A percentile compares a stretch with the other conserved stretches of the same genome.
Conservation (phyloP, 2,888 invertebrate species). For the Tinea semifulvella region DNA sequence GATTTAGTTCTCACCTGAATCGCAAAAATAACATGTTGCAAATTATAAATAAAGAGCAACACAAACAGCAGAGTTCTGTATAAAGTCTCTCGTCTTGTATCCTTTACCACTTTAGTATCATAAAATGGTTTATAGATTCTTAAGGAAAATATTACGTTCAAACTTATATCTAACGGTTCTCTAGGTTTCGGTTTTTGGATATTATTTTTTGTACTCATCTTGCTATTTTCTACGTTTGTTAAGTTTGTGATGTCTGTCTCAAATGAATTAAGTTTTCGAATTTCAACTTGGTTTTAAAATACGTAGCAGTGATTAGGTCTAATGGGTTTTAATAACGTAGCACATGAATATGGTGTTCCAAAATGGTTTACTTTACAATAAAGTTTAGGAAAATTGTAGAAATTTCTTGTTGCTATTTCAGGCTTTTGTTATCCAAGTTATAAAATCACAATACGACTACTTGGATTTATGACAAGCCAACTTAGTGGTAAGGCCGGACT, state of each 20-base stretch:
- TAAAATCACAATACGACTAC: too few species aligned
- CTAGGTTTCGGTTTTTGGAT: neutral
- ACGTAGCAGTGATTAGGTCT: neutral
- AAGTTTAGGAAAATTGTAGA: too few species aligned
- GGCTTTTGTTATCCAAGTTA: too few species aligned
- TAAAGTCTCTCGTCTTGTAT: neutral
- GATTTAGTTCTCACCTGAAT: too few species aligned
- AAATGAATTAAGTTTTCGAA: too few species aligned
- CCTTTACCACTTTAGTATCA: neutral
- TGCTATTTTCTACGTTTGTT: too few species aligned
- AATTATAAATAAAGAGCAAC: constrained; percentile 6
- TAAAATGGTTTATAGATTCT: neutral
- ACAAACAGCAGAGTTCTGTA: neutral
- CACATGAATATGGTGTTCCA: neutral
- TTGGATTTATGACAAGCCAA: too few species aligned
- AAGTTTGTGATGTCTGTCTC: too few species aligned
- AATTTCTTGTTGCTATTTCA: too few species aligned
- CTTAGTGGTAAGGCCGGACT: too few species aligned
- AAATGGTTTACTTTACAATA: too few species aligned
- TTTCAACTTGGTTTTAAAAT: too few species aligned
- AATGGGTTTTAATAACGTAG: neutral
- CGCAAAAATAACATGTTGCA: constrained; percentile 12
- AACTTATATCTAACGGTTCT: neutral
- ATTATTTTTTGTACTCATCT: neutral
- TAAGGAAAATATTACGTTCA: neutral